These are phyloP conservation scores for Nomada flava DNA, from an alignment of 2,888 invertebrate genomes.

Conservation along the genomic window DNA sequence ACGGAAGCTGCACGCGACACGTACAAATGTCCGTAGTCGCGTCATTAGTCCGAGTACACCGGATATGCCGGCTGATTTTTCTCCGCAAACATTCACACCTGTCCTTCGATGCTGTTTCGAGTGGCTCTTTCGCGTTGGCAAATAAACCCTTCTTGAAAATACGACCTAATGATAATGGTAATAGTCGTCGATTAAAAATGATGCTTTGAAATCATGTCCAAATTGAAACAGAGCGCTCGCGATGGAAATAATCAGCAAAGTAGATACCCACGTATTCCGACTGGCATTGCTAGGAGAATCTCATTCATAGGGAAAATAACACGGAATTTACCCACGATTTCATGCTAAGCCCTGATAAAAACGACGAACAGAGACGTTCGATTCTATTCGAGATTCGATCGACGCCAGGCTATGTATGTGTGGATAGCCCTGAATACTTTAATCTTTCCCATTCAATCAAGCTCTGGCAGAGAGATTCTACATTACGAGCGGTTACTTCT, in stretches of 20 bases:
- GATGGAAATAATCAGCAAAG: background rate
- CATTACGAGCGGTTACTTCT: constrained; percentile 59
- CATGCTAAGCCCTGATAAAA: background rate
- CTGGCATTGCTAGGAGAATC: background rate
- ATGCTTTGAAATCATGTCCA: no score
- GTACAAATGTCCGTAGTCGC: constrained; percentile 81
- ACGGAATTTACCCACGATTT: background rate
- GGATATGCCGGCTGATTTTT: constrained; percentile 60
- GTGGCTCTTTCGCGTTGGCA: background rate
- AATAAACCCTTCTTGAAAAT: no score
- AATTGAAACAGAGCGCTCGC: no score
- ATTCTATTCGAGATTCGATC: constrained; percentile 20
- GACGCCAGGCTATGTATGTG: background rate
- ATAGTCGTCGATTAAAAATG: no score
- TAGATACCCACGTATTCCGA: background rate
- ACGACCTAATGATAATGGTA: no score
- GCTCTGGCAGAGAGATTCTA: constrained; percentile 40
- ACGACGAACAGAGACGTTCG: constrained; percentile 11
- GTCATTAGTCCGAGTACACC: constrained; percentile 79
- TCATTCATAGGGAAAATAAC: background rate
- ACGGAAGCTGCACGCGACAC: constrained; percentile 80
- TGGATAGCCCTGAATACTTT: constrained; percentile 48
- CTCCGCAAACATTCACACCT: constrained; percentile 20
- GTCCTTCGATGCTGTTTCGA: background rate
- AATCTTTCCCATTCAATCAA: constrained; percentile 63